A percentile compares a stretch with the other conserved stretches of the same genome.
Evolutionary conservation across 2,888 invertebrate species (phyloP).

Genomic region (Podotricha telesiphe): DNA sequence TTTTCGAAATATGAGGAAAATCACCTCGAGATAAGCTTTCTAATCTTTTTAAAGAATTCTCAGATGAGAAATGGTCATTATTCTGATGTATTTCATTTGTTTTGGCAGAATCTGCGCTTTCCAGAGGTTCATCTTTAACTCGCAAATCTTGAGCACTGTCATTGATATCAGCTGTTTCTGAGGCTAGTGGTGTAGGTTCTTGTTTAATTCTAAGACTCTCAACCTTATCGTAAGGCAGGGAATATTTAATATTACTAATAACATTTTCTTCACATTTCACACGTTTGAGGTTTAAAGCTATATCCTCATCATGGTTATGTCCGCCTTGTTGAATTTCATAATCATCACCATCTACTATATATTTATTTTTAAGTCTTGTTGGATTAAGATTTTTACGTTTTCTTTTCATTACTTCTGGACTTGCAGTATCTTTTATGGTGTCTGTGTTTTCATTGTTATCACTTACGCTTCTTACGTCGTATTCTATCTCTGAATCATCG

Average conservation of each 20-base stretch:
- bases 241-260: constrained; percentile 44
- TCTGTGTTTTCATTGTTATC: constrained; percentile 70
- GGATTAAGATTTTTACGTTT: constrained; percentile 96
- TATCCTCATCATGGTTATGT: constrained; percentile 57
- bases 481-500: constrained; percentile 75
- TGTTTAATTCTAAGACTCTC: constrained; percentile 64
- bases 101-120: constrained; percentile 66
- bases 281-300: constrained; percentile 67
- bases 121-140: constrained; percentile 68
- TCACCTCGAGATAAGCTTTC: constrained; percentile 92
- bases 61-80: constrained; percentile 72
- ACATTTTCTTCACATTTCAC: constrained; percentile 63
- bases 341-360: constrained; percentile 53
- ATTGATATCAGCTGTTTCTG: constrained; percentile 61
- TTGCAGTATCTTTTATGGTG: constrained; percentile 73
- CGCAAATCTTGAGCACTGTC: constrained; percentile 64
- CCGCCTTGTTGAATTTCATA: constrained; percentile 54
- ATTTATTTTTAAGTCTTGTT: constrained; percentile 87
- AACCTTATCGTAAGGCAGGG: constrained; percentile 45
- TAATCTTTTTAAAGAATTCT: constrained; percentile 89
- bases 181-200: constrained; percentile 57
- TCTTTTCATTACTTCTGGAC: constrained; percentile 87
- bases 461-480: constrained; percentile 73
- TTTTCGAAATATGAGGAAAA: constrained; percentile 81
- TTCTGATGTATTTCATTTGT: constrained; percentile 48